Evolutionary conservation across 2,113 vertebrate genomes (phyloP).

Genomic region (Sylvietta virens): DNA sequence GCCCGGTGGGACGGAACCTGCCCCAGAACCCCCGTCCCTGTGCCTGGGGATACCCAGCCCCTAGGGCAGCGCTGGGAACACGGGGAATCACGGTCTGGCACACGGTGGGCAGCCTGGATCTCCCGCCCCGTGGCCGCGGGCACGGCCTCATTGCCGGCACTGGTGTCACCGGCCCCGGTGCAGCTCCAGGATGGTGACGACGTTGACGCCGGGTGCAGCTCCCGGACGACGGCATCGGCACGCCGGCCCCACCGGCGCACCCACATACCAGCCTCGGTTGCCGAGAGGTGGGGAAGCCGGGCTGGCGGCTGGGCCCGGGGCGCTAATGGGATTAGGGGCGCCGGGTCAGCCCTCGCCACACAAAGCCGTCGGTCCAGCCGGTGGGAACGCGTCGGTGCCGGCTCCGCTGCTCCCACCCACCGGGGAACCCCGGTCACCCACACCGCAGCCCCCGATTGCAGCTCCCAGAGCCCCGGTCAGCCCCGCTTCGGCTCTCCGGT

Average conservation of each 20-base stretch:
- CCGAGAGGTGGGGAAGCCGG: constrained; percentile 56
- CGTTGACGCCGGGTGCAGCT: neutral
- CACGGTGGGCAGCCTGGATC: accelerated
- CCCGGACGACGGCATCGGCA: constrained; percentile 37
- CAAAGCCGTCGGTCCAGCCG: constrained; percentile 2
- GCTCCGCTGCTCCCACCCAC: neutral
- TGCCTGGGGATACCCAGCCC: neutral
- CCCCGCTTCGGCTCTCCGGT: accelerated
- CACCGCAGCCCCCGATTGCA: accelerated
- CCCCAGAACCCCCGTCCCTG: neutral
- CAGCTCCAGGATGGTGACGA: neutral
- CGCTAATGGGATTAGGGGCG: constrained; percentile 63
- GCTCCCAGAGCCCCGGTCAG: neutral
- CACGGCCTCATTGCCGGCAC: neutral
- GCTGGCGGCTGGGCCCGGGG: constrained; percentile 24
- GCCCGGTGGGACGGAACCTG: neutral
- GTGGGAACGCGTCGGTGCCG: neutral
- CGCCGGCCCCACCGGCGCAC: neutral
- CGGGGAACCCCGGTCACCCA: neutral
- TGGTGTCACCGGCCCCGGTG: neutral
- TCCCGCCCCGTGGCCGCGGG: accelerated
- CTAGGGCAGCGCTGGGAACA: neutral
- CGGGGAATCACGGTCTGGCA: no score
- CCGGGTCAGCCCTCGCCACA: constrained; percentile 28
- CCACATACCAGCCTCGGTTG: constrained; percentile 69